Percentiles rank a stretch among this genome's conserved stretches.
Evolutionary conservation across 2,888 invertebrate species (phyloP).

Genomic region (Mythimna loreyi): DNA sequence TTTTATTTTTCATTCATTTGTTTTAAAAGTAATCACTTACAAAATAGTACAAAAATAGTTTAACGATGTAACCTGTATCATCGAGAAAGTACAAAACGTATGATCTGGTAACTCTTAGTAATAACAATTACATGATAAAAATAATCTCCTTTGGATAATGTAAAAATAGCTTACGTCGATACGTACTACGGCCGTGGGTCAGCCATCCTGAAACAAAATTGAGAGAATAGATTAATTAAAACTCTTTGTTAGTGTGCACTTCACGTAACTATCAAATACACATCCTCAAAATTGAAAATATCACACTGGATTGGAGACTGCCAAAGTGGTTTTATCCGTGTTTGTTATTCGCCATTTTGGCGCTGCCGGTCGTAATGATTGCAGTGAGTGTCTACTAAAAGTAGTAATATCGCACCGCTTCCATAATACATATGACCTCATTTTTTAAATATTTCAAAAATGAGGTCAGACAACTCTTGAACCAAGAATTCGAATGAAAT

Average conservation of each 20-base stretch:
- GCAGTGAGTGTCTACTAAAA: too few relatives aligned
- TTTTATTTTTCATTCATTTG: slow-evolving; percentile 53
- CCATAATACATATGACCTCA: too few relatives aligned
- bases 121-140: slow-evolving; percentile 58
- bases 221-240: not conserved
- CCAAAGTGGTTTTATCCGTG: too few relatives aligned
- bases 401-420: too few relatives aligned
- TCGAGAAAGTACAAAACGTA: slow-evolving; percentile 19
- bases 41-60: slow-evolving; percentile 44
- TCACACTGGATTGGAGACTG: too few relatives aligned
- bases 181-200: slow-evolving; percentile 79
- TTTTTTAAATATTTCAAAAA: too few relatives aligned
- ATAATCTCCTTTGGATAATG: slow-evolving; percentile 64
- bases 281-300: too few relatives aligned
- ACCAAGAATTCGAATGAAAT: too few relatives aligned
- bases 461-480: too few relatives aligned
- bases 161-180: slow-evolving; percentile 59
- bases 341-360: too few relatives aligned
- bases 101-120: slow-evolving; percentile 40
- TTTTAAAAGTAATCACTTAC: slow-evolving; percentile 20
- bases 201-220: slow-evolving; percentile 83
- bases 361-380: too few relatives aligned
- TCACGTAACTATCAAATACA: not conserved
- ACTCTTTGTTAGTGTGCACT: not conserved
- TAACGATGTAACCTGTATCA: slow-evolving; percentile 34